phyloP scores from a whole-genome alignment of 2,113 vertebrate genomes.

The Cichladusa arquata region DNA sequence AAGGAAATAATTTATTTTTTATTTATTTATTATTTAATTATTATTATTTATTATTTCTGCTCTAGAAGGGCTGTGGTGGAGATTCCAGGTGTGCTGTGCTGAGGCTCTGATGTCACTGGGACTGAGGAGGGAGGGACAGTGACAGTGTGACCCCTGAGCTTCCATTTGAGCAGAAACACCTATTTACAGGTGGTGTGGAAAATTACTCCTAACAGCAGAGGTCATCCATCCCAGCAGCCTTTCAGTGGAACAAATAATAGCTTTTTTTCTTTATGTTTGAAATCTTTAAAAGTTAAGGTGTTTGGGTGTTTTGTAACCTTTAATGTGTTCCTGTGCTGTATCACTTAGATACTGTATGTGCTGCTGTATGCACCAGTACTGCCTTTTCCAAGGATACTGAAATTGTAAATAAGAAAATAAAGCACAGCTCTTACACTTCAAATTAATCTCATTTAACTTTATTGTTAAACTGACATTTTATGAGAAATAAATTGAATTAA shows the following conservation, averaged over 20 bases:
- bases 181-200: neutral
- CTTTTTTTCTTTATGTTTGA: neutral
- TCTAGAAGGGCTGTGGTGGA: rapidly evolving
- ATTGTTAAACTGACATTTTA: neutral
- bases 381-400: neutral
- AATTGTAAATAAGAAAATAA: neutral
- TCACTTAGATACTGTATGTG: neutral
- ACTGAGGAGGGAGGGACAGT: neutral
- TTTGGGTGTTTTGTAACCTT: neutral
- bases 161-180: neutral
- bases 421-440: neutral
- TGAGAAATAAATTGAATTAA: neutral
- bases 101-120: neutral
- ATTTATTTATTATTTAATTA: too few relatives aligned
- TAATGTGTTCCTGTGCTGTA: neutral
- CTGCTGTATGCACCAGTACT: neutral
- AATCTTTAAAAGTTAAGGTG: neutral
- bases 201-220: neutral
- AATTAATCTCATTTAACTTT: neutral
- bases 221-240: neutral
- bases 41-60: neutral
- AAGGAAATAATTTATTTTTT: too few relatives aligned
- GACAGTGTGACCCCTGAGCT: rapidly evolving
- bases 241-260: neutral
- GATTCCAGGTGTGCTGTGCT: too few relatives aligned